Percentiles rank a stretch among this genome's conserved stretches.
Evolutionary conservation across 2,888 invertebrate genomes (phyloP).

Genomic region (Mythimna vitellina): DNA sequence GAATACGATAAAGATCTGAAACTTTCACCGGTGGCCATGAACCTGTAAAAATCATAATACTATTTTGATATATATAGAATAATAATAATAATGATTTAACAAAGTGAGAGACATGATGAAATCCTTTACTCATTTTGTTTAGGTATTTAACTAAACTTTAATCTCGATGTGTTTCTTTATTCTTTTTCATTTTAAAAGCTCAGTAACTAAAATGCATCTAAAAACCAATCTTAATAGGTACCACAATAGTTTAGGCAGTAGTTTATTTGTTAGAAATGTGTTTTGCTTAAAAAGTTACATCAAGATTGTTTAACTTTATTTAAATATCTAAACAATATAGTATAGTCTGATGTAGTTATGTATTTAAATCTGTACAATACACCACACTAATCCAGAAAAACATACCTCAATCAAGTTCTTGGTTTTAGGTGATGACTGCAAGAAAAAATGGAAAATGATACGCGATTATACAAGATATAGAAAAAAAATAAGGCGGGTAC

Average conservation of each 20-base stretch:
- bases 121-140: conserved; percentile 17
- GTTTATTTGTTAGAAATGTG: no score
- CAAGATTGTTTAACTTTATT: no score
- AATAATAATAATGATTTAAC: conserved; percentile 23
- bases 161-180: conserved; percentile 19
- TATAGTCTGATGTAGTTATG: conserved; percentile 19
- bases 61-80: conserved; percentile 15
- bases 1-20: conserved; percentile 25
- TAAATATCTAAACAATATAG: no score
- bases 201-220: conserved; percentile 16
- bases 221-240: conserved; percentile 18
- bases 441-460: conserved; percentile 39
- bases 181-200: conserved; percentile 20
- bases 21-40: conserved; percentile 31
- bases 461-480: conserved; percentile 28
- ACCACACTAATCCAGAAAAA: conserved; percentile 15
- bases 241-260: conserved; percentile 11
- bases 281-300: no score
- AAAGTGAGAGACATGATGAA: conserved; percentile 18
- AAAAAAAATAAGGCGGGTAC: conserved; percentile 33
- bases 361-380: conserved; percentile 15
- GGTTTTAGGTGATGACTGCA: conserved; percentile 32
- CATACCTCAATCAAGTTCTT: conserved; percentile 14
- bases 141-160: conserved; percentile 21
- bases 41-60: conserved; percentile 20